phyloP scores from a whole-genome alignment of 2,888 invertebrate species.

The Nemotelus nigrinus region DNA sequence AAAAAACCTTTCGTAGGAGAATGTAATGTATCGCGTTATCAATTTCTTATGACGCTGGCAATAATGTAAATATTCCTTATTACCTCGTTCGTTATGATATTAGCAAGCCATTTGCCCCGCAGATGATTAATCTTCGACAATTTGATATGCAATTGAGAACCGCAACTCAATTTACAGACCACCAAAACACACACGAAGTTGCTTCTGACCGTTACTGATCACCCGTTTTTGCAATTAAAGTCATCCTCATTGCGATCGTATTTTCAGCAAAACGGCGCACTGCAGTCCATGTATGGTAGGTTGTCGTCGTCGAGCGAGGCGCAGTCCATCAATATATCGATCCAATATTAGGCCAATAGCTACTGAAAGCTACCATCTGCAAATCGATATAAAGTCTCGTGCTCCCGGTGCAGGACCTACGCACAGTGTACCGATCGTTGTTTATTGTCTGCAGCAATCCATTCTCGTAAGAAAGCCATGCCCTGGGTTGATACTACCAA shows the following conservation, averaged over 20 bases:
- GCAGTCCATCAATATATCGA: conserved; percentile 19
- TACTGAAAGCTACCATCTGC: conserved; percentile 34
- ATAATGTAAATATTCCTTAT: no score
- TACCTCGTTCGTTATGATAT: no score
- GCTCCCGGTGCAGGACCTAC: conserved; percentile 5
- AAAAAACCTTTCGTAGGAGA: no score
- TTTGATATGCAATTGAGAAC: conserved; percentile 18
- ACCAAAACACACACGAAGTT: conserved; percentile 21
- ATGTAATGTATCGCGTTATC: no score
- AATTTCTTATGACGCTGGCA: no score
- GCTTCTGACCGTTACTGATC: conserved; percentile 20
- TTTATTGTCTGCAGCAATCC: conserved; percentile 16
- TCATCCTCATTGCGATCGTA: conserved; percentile 12
- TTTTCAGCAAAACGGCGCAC: conserved; percentile 3
- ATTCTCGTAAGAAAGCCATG: not conserved
- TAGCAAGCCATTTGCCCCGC: not conserved
- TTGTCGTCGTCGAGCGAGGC: not conserved
- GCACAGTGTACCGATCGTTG: not conserved
- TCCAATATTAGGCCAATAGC: conserved; percentile 14
- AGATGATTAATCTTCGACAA: conserved; percentile 20
- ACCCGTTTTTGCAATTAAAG: conserved; percentile 30
- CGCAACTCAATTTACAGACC: conserved; percentile 25
- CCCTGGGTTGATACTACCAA: no score
- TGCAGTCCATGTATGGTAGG: conserved; percentile 12
- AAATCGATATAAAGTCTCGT: conserved; percentile 9